These are phyloP conservation scores for Sylvia borin DNA, from an alignment of 2,797 vertebrate species.

Conservation along the genomic window DNA sequence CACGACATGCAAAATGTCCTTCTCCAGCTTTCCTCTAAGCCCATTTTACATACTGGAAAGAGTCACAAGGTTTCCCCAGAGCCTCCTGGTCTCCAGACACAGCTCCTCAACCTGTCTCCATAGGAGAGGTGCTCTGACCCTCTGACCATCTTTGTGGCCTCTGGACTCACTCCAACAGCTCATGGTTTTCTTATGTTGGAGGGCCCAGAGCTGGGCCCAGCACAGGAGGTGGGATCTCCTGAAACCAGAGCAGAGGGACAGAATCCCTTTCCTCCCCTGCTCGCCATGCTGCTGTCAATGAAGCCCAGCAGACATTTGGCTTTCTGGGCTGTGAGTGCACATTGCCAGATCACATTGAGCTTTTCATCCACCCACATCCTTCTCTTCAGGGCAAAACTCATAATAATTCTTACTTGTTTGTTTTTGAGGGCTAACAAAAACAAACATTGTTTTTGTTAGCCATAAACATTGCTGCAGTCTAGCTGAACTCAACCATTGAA, in stretches of 20 bases:
- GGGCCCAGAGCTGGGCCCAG: neutral
- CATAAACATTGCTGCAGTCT: neutral
- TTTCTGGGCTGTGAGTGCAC: neutral
- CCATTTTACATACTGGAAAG: rapidly evolving
- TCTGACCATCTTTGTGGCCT: too few species aligned
- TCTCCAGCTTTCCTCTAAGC: neutral
- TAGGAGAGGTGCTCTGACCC: neutral
- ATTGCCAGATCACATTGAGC: rapidly evolving
- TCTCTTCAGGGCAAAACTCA: neutral
- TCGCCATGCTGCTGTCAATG: neutral
- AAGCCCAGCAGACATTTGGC: neutral
- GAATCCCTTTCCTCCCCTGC: neutral
- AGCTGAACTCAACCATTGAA: neutral
- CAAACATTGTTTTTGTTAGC: too few species aligned
- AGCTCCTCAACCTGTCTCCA: too few species aligned
- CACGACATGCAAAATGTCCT: neutral
- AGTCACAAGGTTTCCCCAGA: neutral
- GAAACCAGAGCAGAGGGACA: neutral
- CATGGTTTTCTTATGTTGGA: neutral
- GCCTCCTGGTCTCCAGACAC: neutral
- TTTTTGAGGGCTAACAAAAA: neutral
- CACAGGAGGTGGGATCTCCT: neutral
- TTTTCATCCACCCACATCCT: neutral
- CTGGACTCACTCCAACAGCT: rapidly evolving
- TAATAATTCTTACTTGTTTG: neutral